These are phyloP conservation scores for Aptenodytes forsteri DNA, from an alignment of 2,113 vertebrate genomes.

Conservation along the genomic window DNA sequence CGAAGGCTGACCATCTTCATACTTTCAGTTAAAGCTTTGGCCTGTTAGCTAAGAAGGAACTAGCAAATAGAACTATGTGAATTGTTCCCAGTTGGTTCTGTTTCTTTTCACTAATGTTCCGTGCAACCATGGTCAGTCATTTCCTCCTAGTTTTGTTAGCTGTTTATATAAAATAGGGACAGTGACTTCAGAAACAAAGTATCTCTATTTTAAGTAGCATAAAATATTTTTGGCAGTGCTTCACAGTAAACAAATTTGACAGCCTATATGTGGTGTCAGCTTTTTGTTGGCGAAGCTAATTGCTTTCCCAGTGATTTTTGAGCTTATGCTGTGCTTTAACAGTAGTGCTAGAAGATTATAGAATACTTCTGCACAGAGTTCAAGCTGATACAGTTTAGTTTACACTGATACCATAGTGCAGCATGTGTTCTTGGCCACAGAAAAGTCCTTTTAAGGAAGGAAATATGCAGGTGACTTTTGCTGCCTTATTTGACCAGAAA, in stretches of 20 bases:
- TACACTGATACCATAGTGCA: rapidly evolving
- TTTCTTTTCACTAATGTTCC: neutral
- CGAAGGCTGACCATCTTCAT: rapidly evolving
- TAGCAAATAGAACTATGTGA: neutral
- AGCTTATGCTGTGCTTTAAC: neutral
- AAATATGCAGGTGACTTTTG: neutral
- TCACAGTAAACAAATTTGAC: neutral
- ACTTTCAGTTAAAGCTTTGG: neutral
- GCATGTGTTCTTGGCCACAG: neutral
- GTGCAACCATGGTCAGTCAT: neutral
- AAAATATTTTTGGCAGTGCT: neutral
- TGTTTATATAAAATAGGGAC: neutral
- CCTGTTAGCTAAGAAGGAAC: neutral
- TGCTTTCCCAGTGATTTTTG: neutral
- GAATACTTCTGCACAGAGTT: neutral
- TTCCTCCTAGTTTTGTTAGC: neutral
- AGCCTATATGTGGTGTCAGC: neutral
- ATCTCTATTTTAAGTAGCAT: neutral
- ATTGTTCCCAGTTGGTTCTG: neutral
- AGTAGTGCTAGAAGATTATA: neutral
- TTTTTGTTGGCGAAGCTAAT: neutral
- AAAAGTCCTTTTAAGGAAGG: neutral
- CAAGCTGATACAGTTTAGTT: neutral
- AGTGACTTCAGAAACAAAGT: neutral
- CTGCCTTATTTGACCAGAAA: neutral